Base-by-base conservation (phyloP, 2,113 vertebrate species). In the Stercorarius parasiticus region DNA sequence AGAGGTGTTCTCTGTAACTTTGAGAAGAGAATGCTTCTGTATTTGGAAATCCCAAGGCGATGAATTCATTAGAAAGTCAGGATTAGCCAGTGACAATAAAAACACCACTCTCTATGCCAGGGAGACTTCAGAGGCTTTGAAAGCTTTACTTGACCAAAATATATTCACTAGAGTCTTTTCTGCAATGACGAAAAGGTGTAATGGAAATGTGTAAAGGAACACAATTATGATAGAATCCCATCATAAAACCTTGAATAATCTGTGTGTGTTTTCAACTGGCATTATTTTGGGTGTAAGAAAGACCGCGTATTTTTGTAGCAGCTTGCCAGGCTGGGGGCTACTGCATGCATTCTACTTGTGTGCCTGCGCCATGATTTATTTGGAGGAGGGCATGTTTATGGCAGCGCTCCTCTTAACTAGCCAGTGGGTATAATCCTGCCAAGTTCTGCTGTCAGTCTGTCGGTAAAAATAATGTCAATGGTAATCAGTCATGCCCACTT, bases 401-500 rank as follows among this genome's bases (percentile, higher is more conserved):
- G 66, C 25, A 34, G 11, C 47, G 47, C 56, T 86, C 14, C 61
- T 76, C 45, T 86, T 69, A 83, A 86, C 53, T 88, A 90, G 86
- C 95, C 70, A 78, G 55, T 53, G 42, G 94, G 77, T 83, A 81
- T 72, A 92, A 65, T 74, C 53, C 72, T 87, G 93, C 80, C 97
- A 96, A 93, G 30, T 91, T 79, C 86, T 86, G 59, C 47, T 92
- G 58, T 89, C 52, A 84, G 53, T 94, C 92, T 81, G 47, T 50
- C 8, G 1, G 78, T 82, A 83, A 87, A 89, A 91, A 74, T 70
- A 69, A 92, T 81, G 90, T 93, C 83, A 82, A 29, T 56, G 78
- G n/a, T 36, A 62, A 94, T 93, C 69, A 93, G 32, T 84, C 72
- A 88, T 94, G 40, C 40, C 91, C 53, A 21, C 27, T 95, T 93